Evolutionary conservation across 2,888 invertebrate genomes (phyloP), one percentile per base, ranked within the genome.

Genomic region (Hypomecis atomaria): DNA sequence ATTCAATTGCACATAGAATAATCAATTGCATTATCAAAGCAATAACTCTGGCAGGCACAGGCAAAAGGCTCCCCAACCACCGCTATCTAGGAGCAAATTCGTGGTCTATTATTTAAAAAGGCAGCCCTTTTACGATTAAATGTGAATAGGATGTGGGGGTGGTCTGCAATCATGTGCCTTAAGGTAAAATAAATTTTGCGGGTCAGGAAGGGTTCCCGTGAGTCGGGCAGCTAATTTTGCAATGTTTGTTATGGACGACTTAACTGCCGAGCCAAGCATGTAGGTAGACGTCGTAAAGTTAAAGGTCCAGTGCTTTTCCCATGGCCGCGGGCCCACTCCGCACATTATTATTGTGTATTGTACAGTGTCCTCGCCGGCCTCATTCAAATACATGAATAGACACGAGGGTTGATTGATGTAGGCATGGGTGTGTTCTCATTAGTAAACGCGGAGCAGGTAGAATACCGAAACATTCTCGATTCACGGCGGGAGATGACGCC

Each of bases 191-290:
- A 69, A 55, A 63, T 68, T 61, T 64, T 50, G 69, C 60, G 62
- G 59, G 61, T 59, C 62, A 60, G 66, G 62, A 70, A 67, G 66
- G 67, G 66, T 70, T 60, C 67, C 59, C 62, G 50, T 54, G 67
- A 67, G 60, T 63, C 61, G 65, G 65, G 68, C 44, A 62, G 67
- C 59, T 63, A 71, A 69, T 69, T 69, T 68, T 63, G 66, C 65
- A 63, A 65, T 70, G 69, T 70, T 70, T 70, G 71, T 66, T 67
- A 67, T 65, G 72, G 69, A 63, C 59, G 67, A 70, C 58, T 67
- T 67, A 71, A 64, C 64, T 57, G 62, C 68, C 59, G 65, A 67
- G 68, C 59, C 62, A 67, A 70, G 67, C 69, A 72, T 70, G 66
- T 65, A 64, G 63, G 66, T 70, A 62, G 62, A 62, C 63, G 56